Percentiles rank a stretch among this genome's conserved stretches.
Evolutionary conservation across 1,140 invertebrate species (phyloP).

Genomic region (Drosophila tani): DNA sequence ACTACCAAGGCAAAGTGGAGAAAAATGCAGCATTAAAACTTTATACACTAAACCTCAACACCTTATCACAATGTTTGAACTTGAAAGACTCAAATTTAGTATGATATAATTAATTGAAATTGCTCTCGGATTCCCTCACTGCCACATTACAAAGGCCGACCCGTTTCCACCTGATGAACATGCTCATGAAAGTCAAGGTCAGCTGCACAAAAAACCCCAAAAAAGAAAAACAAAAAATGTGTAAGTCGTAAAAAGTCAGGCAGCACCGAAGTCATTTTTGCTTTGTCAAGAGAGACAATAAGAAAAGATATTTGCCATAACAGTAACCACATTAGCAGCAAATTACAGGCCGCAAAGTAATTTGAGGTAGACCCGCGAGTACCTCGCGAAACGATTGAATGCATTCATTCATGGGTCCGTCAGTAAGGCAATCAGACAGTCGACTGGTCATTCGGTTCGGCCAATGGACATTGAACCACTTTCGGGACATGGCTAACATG

Average conservation of each 20-base stretch:
- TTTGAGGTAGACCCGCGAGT: constrained; percentile 34
- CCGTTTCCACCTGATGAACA: constrained; percentile 40
- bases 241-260: constrained; percentile 45
- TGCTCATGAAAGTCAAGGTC: constrained; percentile 70
- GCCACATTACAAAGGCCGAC: constrained; percentile 41
- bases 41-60: constrained; percentile 1
- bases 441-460: constrained; percentile 36
- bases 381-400: constrained; percentile 66
- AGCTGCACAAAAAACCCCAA: constrained; percentile 18
- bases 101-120: constrained; percentile 38
- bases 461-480: constrained; percentile 78
- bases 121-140: constrained; percentile 28
- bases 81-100: constrained; percentile 11
- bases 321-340: constrained; percentile 27
- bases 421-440: constrained; percentile 48
- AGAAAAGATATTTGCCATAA: constrained; percentile 45
- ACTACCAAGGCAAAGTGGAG: background rate
- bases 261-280: constrained; percentile 42
- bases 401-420: constrained; percentile 46
- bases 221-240: constrained; percentile 6
- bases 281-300: constrained; percentile 69
- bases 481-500: constrained; percentile 54
- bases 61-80: constrained; percentile 14
- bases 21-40: constrained; percentile 7
- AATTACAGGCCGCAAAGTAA: constrained; percentile 60